These are phyloP conservation scores for Grus americana DNA, from an alignment of 2,113 vertebrate species.

Conservation along the genomic window DNA sequence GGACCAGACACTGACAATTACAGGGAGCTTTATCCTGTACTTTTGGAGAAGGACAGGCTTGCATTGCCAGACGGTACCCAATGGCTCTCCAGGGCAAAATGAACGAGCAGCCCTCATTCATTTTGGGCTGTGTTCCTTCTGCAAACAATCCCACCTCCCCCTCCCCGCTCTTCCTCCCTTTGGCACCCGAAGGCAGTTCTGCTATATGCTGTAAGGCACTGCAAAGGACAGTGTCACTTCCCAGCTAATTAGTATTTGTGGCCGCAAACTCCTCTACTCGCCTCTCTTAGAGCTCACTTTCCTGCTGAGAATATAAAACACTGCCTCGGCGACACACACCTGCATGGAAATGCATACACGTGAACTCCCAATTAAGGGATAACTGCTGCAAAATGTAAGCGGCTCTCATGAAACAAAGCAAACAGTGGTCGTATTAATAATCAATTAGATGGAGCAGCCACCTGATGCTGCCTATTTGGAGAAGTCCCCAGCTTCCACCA, in stretches of 20 bases:
- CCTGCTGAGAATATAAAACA: constrained; percentile 30
- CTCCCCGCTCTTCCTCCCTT: background rate
- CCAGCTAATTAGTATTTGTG: background rate
- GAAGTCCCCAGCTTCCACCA: background rate
- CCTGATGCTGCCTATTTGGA: constrained; percentile 59
- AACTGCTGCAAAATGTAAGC: constrained; percentile 9
- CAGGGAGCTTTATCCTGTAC: background rate
- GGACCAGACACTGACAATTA: background rate
- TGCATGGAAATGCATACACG: constrained; percentile 7
- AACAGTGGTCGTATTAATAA: constrained; percentile 60
- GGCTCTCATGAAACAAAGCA: constrained; percentile 30
- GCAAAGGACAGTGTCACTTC: background rate
- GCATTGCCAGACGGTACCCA: background rate
- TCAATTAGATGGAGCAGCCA: constrained; percentile 62
- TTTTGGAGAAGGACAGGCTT: background rate
- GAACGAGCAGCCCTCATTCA: background rate
- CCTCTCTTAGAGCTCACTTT: background rate
- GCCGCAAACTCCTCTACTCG: background rate
- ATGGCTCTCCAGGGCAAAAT: background rate
- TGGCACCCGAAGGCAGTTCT: background rate
- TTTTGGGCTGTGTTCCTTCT: background rate
- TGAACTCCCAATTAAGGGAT: constrained; percentile 30
- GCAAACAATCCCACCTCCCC: background rate
- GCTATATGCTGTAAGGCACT: background rate
- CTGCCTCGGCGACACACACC: background rate